Evolutionary conservation across 2,888 invertebrate genomes (phyloP), one percentile per base, ranked within the genome.

Genomic region (Morpho helenor): DNA sequence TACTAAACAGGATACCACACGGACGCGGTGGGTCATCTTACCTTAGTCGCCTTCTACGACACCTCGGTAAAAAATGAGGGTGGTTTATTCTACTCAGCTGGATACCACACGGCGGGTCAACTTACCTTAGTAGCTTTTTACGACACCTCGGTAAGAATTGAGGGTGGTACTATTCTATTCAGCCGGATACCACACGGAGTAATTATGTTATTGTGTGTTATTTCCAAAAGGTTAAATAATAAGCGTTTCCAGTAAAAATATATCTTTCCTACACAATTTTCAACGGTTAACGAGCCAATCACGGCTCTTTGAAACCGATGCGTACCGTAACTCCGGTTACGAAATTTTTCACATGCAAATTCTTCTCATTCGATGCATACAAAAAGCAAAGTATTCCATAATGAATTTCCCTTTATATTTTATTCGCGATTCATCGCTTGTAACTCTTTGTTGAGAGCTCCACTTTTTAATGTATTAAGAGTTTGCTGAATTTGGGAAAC

Each of bases 221-320:
- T 47, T 47, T 47, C 5, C 31, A 5, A 31, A 31, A 5, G 31
- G 5, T 31, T 31, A 31, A 31, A 31, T 31, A 5, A 31, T 31
- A 31, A 43, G 5, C 49, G 8, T 42, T 50, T 63, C 63, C 50
- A 63, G 63, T 42, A n/a, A 43, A 31, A 39, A 7, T 50, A 50
- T 23, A 50, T 60, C 60, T 10, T 3, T 10, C 54, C 39, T 45
- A 52, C 23, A 49, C 50, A 52, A 57, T 61, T 56, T 60, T 49
- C 49, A 46, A 45, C 52, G 45, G 51, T 60, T 65, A 63, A 63
- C 64, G 59, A 61, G 51, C 57, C 62, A 64, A 62, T 60, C 62
- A 64, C 59, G 52, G 49, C 54, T 54, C 60, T 60, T 61, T 58
- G 60, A 62, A 50, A 52, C 52, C 49, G 54, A 46, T 58, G 57